Conservation (phyloP, 2,113 vertebrate genomes). For the Lamprotornis superbus region DNA sequence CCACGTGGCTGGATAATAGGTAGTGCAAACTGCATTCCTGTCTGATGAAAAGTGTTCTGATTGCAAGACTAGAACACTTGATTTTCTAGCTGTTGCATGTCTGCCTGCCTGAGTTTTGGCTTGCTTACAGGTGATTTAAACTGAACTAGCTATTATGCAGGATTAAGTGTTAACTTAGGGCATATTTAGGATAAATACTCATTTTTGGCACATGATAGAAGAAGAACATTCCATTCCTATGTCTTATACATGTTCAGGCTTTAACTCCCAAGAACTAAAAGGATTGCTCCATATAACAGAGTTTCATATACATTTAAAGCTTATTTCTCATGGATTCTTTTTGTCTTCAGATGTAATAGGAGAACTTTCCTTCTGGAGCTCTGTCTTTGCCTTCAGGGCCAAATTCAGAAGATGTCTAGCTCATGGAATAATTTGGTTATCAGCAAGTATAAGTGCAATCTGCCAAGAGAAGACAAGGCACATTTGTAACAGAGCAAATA, state of each 20-base stretch:
- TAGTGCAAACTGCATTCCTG: slow-evolving; percentile 10
- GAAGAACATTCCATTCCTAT: not conserved
- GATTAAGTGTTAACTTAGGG: not conserved
- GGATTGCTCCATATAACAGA: not conserved
- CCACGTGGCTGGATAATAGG: not conserved
- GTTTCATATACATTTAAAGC: not conserved
- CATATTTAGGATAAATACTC: not conserved
- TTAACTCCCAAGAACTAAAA: not conserved
- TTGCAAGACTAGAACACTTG: not conserved
- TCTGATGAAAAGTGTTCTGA: not conserved
- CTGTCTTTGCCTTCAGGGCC: not conserved
- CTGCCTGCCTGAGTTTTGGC: not conserved
- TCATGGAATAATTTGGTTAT: not conserved
- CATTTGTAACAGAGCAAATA: not conserved
- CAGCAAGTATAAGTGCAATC: not conserved
- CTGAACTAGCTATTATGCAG: not conserved
- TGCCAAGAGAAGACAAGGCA: not conserved
- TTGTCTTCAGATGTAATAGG: not conserved
- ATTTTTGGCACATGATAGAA: not conserved
- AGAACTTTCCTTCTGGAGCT: not conserved
- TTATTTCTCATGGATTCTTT: not conserved
- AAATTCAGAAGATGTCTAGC: not conserved
- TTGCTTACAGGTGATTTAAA: not conserved
- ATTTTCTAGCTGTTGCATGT: not conserved
- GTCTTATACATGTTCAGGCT: not conserved